A percentile compares a stretch with the other conserved stretches of the same genome.
Conservation (phyloP, 1,140 invertebrate species). For the Tyrophagus putrescentiae region DNA sequence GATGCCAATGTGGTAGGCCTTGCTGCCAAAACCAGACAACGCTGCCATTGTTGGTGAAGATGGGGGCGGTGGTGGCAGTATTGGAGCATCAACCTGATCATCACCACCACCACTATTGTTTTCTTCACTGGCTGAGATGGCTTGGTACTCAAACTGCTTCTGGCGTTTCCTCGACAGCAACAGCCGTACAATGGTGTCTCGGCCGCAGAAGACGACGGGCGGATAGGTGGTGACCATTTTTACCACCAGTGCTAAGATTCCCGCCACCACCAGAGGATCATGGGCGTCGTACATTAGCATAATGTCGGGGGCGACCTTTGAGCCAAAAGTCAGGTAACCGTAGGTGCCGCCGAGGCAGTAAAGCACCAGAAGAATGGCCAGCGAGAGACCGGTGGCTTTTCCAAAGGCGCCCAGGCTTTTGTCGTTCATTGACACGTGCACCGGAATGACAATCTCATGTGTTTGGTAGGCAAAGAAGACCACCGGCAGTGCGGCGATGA, state of each 20-base stretch:
- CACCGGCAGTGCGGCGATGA: constrained; percentile 50
- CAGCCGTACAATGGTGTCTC: constrained; percentile 37
- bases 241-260: constrained; percentile 45
- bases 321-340: constrained; percentile 52
- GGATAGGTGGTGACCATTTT: constrained; percentile 58
- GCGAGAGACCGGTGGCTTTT: constrained; percentile 41
- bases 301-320: constrained; percentile 46
- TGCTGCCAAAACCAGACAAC: constrained; percentile 22
- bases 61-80: no score
- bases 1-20: constrained; percentile 35
- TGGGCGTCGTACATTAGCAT: constrained; percentile 40
- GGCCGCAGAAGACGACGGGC: constrained; percentile 50
- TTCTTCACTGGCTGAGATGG: constrained; percentile 27
- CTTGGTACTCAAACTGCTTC: constrained; percentile 26
- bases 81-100: no score
- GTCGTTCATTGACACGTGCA: constrained; percentile 43
- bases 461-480: constrained; percentile 59
- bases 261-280: constrained; percentile 35
- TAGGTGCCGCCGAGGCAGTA: constrained; percentile 48
- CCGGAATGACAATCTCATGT: constrained; percentile 55
- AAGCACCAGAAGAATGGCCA: constrained; percentile 44
- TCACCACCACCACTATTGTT: not conserved
- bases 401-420: constrained; percentile 42
- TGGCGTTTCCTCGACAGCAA: constrained; percentile 26
- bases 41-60: not conserved